phyloP scores from a whole-genome alignment of 2,113 vertebrate species.

The Herpetotheres cachinnans region DNA sequence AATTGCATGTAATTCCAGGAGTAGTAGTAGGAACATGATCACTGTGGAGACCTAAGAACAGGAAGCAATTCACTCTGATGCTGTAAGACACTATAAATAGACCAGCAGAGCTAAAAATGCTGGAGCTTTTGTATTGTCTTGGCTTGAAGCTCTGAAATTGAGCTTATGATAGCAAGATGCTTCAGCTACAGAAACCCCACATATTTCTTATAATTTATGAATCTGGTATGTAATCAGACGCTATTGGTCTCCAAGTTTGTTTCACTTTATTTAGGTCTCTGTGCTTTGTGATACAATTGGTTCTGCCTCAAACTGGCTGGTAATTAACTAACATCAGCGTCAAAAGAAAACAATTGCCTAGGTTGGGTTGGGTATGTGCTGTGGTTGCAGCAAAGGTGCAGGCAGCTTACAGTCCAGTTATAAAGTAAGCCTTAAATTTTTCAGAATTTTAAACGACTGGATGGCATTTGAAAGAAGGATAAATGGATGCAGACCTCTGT shows the following conservation, averaged over 20 bases:
- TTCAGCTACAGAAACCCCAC: background rate
- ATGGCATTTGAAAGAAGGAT: background rate
- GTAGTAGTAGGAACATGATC: conserved; percentile 7
- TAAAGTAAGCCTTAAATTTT: background rate
- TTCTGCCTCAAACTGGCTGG: background rate
- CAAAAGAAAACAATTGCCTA: background rate
- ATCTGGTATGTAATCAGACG: background rate
- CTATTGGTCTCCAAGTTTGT: background rate
- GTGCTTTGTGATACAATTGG: background rate
- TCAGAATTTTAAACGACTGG: background rate
- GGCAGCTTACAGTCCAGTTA: background rate
- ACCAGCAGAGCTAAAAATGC: conserved; percentile 27
- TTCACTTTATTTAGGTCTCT: background rate
- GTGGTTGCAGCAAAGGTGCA: background rate
- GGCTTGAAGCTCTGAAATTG: background rate
- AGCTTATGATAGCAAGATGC: background rate
- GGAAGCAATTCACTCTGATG: background rate
- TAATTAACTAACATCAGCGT: background rate
- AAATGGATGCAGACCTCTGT: background rate
- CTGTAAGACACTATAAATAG: conserved; percentile 45
- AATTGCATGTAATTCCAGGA: background rate
- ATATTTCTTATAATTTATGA: background rate
- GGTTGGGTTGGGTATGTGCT: background rate
- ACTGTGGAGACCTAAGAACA: conserved; percentile 14
- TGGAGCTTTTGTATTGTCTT: conserved; percentile 5